Conservation (phyloP, 2,797 vertebrate species). For the Saxicola maurus region DNA sequence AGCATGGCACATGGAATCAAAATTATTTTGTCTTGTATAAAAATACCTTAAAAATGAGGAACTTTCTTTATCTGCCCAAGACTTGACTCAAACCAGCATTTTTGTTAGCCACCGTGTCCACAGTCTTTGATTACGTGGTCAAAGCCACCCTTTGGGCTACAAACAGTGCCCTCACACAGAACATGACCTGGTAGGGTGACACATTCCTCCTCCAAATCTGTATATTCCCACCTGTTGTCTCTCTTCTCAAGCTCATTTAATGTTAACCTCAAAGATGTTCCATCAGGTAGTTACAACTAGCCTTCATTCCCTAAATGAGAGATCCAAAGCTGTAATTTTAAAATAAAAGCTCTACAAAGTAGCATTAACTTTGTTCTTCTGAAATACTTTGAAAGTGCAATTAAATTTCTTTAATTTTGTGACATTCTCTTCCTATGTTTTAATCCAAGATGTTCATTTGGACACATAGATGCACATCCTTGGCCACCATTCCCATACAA, state of each 20-base stretch:
- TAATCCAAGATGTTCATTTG: not conserved
- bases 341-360: not conserved
- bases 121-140: fast-evolving
- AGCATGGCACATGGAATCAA: fast-evolving
- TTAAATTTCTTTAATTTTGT: not conserved
- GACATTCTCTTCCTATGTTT: not conserved
- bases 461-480: not conserved
- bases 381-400: not conserved
- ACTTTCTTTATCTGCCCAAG: not conserved
- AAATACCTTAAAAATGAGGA: not conserved
- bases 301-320: not conserved
- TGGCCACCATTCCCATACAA: not conserved
- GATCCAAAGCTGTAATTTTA: not conserved
- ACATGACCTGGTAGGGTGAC: not conserved
- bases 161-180: no score
- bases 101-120: not conserved
- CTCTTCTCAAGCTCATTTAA: not conserved
- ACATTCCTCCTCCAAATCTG: not conserved
- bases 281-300: not conserved
- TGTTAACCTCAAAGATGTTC: not conserved
- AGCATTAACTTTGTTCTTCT: not conserved
- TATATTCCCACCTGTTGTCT: not conserved
- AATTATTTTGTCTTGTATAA: not conserved
- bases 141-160: not conserved
- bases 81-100: not conserved